Evolutionary conservation across 2,113 vertebrate genomes (phyloP).

Genomic region (Centropus bengalensis): DNA sequence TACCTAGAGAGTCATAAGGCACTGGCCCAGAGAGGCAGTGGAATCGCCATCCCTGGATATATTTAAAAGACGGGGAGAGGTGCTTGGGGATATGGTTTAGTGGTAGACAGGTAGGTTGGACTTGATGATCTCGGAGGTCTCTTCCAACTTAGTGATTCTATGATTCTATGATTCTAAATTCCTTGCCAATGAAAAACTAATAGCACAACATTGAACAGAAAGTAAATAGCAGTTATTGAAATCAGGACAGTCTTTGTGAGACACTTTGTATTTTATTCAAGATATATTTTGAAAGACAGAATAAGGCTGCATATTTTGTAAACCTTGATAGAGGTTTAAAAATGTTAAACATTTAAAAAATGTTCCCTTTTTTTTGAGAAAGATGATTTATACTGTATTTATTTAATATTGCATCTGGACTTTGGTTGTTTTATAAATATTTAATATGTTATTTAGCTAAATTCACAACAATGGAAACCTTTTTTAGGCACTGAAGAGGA

Average conservation of each 20-base stretch:
- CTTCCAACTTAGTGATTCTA: no score
- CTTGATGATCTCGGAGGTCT: no score
- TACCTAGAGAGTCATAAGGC: no score
- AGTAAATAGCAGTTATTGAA: slow-evolving; percentile 8
- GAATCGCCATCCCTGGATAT: no score
- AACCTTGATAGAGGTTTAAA: neutral
- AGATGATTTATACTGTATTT: neutral
- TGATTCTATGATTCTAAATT: neutral
- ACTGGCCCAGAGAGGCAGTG: no score
- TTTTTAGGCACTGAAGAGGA: slow-evolving; percentile 85
- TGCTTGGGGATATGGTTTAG: no score
- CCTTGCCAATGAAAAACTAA: neutral
- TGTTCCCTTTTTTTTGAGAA: neutral
- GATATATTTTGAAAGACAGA: neutral
- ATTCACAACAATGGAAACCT: slow-evolving; percentile 24
- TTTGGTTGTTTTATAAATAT: neutral
- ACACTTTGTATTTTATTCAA: neutral
- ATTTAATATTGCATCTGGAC: neutral
- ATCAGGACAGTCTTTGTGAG: slow-evolving; percentile 4
- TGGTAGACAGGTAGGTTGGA: no score
- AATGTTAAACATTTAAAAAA: neutral
- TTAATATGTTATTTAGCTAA: neutral
- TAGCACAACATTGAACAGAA: neutral
- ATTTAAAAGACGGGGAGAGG: no score
- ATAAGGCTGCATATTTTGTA: neutral